Conservation (phyloP, 2,113 vertebrate species). For the Morone chrysops region DNA sequence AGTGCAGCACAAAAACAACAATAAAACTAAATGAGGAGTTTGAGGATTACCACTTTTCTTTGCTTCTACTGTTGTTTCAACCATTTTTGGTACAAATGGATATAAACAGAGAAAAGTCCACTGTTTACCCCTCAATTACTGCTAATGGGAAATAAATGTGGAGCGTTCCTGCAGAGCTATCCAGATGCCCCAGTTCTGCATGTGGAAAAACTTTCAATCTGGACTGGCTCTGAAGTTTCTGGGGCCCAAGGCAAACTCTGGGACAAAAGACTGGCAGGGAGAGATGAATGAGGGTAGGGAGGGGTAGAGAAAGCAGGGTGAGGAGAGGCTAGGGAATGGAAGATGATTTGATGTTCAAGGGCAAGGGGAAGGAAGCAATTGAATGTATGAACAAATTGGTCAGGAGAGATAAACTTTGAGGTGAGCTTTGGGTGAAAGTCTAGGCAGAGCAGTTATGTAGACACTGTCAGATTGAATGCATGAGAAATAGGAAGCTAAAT, state of each 20-base stretch:
- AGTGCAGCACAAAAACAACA: not conserved
- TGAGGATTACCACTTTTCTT: not conserved
- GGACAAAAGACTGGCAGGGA: constrained; percentile 54
- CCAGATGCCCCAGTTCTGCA: constrained; percentile 65
- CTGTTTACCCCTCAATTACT: constrained; percentile 63
- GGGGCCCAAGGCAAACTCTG: constrained; percentile 50
- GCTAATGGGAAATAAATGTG: constrained; percentile 75
- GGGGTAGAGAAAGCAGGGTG: constrained; percentile 26
- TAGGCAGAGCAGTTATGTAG: not conserved
- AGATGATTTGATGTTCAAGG: constrained; percentile 39
- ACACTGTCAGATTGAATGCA: not conserved
- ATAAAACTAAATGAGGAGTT: constrained; percentile 32
- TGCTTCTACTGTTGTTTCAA: constrained; percentile 1
- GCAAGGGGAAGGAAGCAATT: constrained; percentile 13
- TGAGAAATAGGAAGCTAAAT: not conserved
- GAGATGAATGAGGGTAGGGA: constrained; percentile 48
- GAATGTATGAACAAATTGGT: constrained; percentile 29
- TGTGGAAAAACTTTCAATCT: constrained; percentile 75
- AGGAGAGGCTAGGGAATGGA: constrained; percentile 35
- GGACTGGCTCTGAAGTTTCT: constrained; percentile 55
- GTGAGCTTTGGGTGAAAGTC: not conserved
- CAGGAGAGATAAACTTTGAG: constrained; percentile 23
- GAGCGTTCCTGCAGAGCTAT: constrained; percentile 56
- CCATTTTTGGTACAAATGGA: constrained; percentile 13
- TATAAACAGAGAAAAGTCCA: constrained; percentile 40